phyloP scores from a whole-genome alignment of 2,113 vertebrate genomes.

The Rhadina sibilatrix region DNA sequence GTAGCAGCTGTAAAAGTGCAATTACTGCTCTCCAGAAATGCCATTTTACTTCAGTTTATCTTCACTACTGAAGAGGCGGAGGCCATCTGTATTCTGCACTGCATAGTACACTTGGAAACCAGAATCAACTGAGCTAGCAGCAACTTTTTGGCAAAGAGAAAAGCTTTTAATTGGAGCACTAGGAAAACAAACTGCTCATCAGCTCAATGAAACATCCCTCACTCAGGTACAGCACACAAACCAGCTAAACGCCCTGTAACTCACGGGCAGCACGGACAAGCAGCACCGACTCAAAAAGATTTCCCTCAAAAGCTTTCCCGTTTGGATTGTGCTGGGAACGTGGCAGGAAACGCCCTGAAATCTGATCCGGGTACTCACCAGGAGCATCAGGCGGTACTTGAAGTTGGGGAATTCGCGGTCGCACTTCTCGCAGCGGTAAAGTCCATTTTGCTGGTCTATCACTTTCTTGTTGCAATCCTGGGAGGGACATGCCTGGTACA shows the following conservation, averaged over 20 bases:
- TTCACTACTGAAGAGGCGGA: conserved; percentile 60
- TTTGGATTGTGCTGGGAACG: not conserved
- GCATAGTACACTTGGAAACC: conserved; percentile 50
- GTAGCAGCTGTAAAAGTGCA: conserved; percentile 62
- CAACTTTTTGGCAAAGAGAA: conserved; percentile 51
- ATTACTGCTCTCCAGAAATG: conserved; percentile 71
- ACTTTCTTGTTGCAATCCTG: conserved; percentile 98
- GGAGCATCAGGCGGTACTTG: conserved; percentile 96
- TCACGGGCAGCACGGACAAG: not conserved
- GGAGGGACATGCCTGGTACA: conserved; percentile 94
- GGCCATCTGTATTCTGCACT: conserved; percentile 47
- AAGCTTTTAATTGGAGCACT: conserved; percentile 40
- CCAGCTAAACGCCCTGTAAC: not conserved
- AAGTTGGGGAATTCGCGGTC: conserved; percentile 94
- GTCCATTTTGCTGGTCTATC: conserved; percentile 93
- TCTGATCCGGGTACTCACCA: conserved; percentile 75
- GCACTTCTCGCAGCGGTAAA: conserved; percentile 95
- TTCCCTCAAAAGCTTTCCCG: rapidly evolving
- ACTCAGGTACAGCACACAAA: conserved; percentile 2
- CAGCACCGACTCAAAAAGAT: not conserved
- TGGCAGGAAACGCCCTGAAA: not conserved
- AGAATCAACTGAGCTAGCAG: conserved; percentile 32
- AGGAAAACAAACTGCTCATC: conserved; percentile 52
- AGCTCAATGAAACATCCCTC: conserved; percentile 28
- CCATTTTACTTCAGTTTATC: conserved; percentile 72